Base-by-base conservation (phyloP, 2,113 vertebrate species). In the Alouatta palliata region DNA sequence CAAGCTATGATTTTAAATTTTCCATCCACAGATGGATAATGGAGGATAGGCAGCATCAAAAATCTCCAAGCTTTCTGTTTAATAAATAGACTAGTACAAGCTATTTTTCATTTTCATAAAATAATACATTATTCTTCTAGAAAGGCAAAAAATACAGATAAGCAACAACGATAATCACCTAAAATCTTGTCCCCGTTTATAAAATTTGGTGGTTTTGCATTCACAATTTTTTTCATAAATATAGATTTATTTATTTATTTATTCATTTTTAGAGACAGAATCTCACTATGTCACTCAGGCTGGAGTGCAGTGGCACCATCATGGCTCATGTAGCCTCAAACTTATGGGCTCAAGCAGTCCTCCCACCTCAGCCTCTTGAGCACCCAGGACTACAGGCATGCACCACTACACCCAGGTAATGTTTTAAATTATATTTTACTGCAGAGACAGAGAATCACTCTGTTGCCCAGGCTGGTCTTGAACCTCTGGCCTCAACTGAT, bases 81-180 rank as follows among this genome's bases (percentile, higher is more conserved):
- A 84, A 45, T 66, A 94, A 94, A 54, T 86, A 83, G 61, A 83
- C 21, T 79, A 5, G 12, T 89, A 35, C 20, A 89, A 89, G 13
- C 87, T 95, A 87, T 70, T 96, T 45, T 95, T 97, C 68, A 93
- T 79, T 93, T 89, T 96, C 89, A 91, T 52, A 93, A 82, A 96
- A 82, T 87, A 92, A 79, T 45, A 14, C 12, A 73, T 90, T 75
- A 76, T 85, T 96, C 77, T 97, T 86, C 6, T 27, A 86, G 32
- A 61, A 91, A 92, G 82, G 94, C 32, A 25, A 64, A 91, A 92
- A 81, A 93, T n/a, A 45, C 4, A 56, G 14, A 58, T n/a, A 95
- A 81, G 40, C 64, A 77, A 66, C 43, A 71, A 75, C 54, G 68
- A 91, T 20, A 56, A 37, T 89, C 47, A 87, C 35, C 85, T 85